Conservation (phyloP, 35 echinoderm and acorn worm species). For the Eucidaris tribuloides region DNA sequence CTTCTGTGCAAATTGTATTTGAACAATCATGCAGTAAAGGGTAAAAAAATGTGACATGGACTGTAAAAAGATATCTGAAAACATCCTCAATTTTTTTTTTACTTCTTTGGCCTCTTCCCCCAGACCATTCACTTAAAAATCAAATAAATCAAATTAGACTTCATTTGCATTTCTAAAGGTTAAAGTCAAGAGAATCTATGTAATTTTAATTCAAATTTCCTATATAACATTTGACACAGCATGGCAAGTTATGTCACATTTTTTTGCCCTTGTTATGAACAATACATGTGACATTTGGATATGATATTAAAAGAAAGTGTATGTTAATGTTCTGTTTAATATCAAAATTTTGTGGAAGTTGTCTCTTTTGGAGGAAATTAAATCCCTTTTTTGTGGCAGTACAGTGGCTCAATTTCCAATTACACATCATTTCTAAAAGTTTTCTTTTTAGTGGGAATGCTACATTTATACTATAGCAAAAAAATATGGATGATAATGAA, state of each 20-base stretch:
- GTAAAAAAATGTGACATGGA: no score
- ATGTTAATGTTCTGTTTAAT: no score
- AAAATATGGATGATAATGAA: no score
- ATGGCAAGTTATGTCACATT: not conserved
- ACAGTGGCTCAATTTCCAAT: no score
- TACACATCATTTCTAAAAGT: not conserved
- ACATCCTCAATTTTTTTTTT: not conserved
- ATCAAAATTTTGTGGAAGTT: no score
- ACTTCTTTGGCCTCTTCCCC: not conserved
- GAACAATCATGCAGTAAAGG: no score
- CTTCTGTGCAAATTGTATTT: no score
- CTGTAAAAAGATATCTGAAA: not conserved
- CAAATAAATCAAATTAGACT: not conserved
- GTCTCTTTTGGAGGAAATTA: no score
- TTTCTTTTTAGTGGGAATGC: not conserved
- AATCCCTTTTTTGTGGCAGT: no score
- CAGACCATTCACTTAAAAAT: not conserved
- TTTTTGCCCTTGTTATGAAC: not conserved
- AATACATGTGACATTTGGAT: not conserved
- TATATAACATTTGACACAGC: not conserved
- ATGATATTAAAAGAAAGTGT: no score
- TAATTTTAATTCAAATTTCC: no score
- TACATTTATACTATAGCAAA: not conserved
- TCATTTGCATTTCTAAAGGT: not conserved
- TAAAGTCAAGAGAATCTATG: not conserved